These are phyloP conservation scores for Harpalus rufipes DNA, from an alignment of 2,888 invertebrate genomes.

Conservation along the genomic window DNA sequence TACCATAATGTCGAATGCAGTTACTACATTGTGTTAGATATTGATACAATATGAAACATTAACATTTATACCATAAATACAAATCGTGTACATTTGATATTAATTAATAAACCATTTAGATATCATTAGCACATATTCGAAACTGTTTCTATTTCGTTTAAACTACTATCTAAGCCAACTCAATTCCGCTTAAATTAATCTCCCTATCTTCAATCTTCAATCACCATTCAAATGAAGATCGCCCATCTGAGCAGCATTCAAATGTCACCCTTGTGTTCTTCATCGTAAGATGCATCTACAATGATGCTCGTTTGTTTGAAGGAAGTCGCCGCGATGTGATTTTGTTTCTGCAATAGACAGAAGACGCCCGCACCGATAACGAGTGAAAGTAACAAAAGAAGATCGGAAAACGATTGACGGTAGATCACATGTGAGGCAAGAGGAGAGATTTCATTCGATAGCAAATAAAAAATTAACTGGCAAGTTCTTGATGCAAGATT, in stretches of 20 bases:
- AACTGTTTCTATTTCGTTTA: background rate
- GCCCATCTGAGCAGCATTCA: constrained; percentile 7
- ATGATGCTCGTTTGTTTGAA: constrained; percentile 13
- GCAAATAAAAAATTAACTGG: background rate
- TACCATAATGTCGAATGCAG: no score
- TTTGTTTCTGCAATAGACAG: constrained; percentile 29
- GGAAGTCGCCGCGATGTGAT: constrained; percentile 23
- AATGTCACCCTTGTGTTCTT: constrained; percentile 9
- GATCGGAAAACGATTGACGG: constrained; percentile 43
- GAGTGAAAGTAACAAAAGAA: constrained; percentile 27
- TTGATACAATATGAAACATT: background rate
- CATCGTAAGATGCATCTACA: constrained; percentile 1
- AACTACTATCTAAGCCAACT: background rate
- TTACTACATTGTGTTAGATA: background rate
- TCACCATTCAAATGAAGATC: background rate
- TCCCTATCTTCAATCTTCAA: background rate
- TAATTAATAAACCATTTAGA: background rate
- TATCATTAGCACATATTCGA: background rate
- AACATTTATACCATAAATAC: background rate
- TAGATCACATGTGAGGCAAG: constrained; percentile 11
- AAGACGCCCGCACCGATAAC: constrained; percentile 47
- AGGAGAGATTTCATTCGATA: background rate
- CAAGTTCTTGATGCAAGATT: background rate
- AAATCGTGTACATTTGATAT: background rate
- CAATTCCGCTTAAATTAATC: background rate